These are phyloP conservation scores for Cyclargus thomasi DNA, from an alignment of 1,140 invertebrate genomes.

Conservation along the genomic window DNA sequence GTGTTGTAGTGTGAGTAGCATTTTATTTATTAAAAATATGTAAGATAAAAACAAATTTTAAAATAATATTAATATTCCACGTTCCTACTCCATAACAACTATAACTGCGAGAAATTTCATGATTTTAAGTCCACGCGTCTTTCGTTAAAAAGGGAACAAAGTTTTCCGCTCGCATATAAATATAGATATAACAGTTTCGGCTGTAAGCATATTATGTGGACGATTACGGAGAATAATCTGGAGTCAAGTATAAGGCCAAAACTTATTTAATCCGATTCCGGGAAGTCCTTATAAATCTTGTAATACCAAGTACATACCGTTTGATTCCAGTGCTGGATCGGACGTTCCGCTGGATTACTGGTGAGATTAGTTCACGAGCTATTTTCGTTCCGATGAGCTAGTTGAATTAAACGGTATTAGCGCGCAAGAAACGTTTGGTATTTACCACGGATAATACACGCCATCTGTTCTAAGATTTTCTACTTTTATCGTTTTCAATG, in stretches of 20 bases:
- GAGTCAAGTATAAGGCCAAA: background rate
- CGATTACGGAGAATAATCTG: background rate
- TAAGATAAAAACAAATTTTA: too few species aligned
- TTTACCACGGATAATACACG: background rate
- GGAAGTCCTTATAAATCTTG: background rate
- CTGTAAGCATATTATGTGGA: background rate
- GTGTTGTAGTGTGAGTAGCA: too few species aligned
- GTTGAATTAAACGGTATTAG: background rate
- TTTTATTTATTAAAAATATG: too few species aligned
- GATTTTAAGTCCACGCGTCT: too few species aligned
- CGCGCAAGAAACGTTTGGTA: background rate
- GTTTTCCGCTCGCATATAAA: too few species aligned
- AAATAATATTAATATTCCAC: too few species aligned
- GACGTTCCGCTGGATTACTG: background rate
- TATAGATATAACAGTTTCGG: too few species aligned
- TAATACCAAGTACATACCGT: background rate
- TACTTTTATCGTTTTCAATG: too few species aligned
- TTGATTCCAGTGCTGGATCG: background rate
- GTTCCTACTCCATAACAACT: too few species aligned
- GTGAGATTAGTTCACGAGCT: slow-evolving; percentile 1
- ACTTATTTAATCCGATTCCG: background rate
- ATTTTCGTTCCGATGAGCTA: background rate
- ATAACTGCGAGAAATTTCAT: too few species aligned
- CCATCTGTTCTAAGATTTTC: background rate
- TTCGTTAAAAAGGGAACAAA: too few species aligned